Evolutionary conservation across 2,888 invertebrate species (phyloP), one percentile per base, ranked within the genome.

Genomic region (Eurois occulta): DNA sequence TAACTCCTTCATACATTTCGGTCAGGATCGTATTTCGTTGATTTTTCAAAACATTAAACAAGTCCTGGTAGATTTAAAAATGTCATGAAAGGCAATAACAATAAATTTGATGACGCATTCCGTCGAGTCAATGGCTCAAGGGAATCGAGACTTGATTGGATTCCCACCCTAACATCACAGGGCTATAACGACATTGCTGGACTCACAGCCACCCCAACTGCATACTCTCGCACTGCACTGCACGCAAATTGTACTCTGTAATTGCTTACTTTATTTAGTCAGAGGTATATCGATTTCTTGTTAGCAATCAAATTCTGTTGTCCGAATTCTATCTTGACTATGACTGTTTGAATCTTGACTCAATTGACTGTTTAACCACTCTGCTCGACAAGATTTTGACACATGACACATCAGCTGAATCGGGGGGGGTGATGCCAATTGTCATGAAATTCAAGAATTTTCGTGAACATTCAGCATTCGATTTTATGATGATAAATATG

Each of bases 141-240:
- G 88, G 87, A 87, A 88, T 86, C 88, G 90, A 84, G 78, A 86
- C 81, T 87, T 92, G 90, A 93, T 93, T 92, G 91, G 90, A 91
- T 93, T 89, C 88, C 84, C 85, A 88, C 90, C 90, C 87, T 81
- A 79, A 75, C 72, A 76, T 72, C 70, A 58, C 58, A 60, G 69
- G 38, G 52, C 52, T 81, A 75, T 83, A 86, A 85, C 72, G 80
- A 84, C 66, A 80, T 85, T 77, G 77, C 68, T 79, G 80, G 75
- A 81, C 76, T 64, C 28, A 38, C 72, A 86, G 58, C 58, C 86
- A 71, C 87, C 79, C 73, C 55, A 69, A 77, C 72, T 81, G 72
- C 62, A 71, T 11, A 32, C 43, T 21, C 69, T 67, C 32, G 13
- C 10, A 55, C 28, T 72, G 66, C 72, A 55, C 35, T 71, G 78